Percentiles rank a stretch among this genome's conserved stretches.
Evolutionary conservation across 2,797 vertebrate genomes (phyloP).

Genomic region (Alectoris magna): DNA sequence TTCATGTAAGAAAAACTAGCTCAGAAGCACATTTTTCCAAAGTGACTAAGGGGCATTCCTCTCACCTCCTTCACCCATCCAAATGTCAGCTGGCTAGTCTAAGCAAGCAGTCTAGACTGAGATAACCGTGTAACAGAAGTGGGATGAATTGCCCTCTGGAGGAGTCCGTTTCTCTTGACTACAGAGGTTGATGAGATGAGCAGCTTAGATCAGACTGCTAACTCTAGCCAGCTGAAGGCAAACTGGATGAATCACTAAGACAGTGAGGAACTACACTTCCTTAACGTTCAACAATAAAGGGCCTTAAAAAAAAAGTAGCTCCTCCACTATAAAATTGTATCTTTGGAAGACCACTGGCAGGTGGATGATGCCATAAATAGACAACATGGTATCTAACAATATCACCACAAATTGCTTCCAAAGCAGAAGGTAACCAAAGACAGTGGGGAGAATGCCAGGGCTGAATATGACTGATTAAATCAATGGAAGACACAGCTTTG

Average conservation of each 20-base stretch:
- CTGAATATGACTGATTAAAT: neutral
- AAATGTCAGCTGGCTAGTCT: conserved; percentile 52
- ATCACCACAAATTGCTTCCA: neutral
- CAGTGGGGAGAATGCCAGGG: neutral
- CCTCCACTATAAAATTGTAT: neutral
- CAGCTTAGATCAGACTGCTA: neutral
- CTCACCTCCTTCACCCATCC: conserved; percentile 56
- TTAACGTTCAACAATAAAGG: neutral
- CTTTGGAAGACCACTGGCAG: neutral
- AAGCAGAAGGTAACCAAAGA: neutral
- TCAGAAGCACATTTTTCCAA: conserved; percentile 58
- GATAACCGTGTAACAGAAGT: neutral
- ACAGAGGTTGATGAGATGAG: conserved; percentile 39
- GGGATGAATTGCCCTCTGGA: conserved; percentile 27
- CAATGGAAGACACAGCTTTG: neutral
- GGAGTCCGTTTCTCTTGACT: conserved; percentile 45
- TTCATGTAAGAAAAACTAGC: conserved; percentile 32
- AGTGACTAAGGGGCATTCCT: conserved; percentile 66
- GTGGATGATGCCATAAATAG: neutral
- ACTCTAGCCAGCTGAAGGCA: neutral
- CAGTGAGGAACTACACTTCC: conserved; percentile 42
- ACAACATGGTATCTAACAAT: neutral
- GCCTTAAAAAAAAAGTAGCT: neutral
- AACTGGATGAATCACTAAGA: conserved; percentile 48
- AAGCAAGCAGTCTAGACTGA: conserved; percentile 36